A percentile compares a stretch with the other conserved stretches of the same genome.
phyloP scores from a whole-genome alignment of 2,113 vertebrate genomes.

The Addax nasomaculatus region DNA sequence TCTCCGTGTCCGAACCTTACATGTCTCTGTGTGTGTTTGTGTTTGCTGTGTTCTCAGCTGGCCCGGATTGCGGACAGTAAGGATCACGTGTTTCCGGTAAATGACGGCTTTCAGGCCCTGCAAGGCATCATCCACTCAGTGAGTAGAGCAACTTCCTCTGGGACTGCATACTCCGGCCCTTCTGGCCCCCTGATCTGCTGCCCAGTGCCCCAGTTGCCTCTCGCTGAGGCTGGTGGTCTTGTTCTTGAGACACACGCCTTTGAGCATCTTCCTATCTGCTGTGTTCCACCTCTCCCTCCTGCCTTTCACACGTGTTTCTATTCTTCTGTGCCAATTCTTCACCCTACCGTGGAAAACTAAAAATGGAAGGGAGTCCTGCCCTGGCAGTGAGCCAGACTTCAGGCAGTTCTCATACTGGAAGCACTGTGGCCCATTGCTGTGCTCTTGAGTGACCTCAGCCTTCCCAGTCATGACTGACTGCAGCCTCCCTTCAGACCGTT shows the following conservation, averaged over 20 bases:
- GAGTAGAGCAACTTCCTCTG: conserved; percentile 70
- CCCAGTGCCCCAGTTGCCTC: not conserved
- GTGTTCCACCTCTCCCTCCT: not conserved
- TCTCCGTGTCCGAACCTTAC: not conserved
- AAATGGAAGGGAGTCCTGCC: not conserved
- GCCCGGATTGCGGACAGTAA: conserved; percentile 98
- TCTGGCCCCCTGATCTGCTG: not conserved
- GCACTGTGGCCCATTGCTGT: not conserved
- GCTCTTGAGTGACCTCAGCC: not conserved
- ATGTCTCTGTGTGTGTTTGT: not conserved
- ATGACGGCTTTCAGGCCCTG: conserved; percentile 95
- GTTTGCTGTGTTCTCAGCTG: conserved; percentile 81
- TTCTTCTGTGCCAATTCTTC: not conserved
- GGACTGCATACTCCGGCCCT: not conserved
- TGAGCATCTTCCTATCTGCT: not conserved
- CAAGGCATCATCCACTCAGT: conserved; percentile 97
- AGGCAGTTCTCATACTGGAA: not conserved
- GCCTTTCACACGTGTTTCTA: not conserved
- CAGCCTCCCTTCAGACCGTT: not conserved
- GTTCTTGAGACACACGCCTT: not conserved
- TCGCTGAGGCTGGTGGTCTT: not conserved
- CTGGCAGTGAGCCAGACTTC: not conserved
- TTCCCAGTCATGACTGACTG: not conserved
- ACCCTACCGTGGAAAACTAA: not conserved
- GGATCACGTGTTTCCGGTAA: conserved; percentile 98